These are phyloP conservation scores for Heterodera carotae DNA, from an alignment of 1,140 invertebrate genomes.

Conservation along the genomic window DNA sequence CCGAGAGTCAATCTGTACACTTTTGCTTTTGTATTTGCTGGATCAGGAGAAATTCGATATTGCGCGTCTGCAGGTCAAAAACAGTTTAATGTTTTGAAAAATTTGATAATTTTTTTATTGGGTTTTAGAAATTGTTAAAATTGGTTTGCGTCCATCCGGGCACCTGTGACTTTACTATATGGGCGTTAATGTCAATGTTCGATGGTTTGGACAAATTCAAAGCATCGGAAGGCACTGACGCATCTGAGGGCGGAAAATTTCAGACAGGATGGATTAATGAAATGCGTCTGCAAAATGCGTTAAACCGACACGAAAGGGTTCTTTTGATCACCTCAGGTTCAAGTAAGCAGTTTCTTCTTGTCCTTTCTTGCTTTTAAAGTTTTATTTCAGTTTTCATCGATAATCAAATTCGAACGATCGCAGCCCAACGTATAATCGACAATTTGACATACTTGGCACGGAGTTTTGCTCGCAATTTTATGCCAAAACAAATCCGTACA, in stretches of 20 bases:
- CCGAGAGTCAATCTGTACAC: constrained; percentile 49
- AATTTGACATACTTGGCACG: constrained; percentile 45
- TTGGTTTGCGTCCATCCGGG: constrained; percentile 52
- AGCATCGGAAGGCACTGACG: constrained; percentile 23
- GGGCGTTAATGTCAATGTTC: constrained; percentile 48
- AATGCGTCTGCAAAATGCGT: constrained; percentile 34
- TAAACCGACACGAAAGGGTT: constrained; percentile 38
- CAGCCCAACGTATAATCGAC: constrained; percentile 43
- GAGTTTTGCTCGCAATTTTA: constrained; percentile 39
- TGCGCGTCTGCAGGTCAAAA: constrained; percentile 48
- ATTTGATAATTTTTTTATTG: constrained; percentile 17
- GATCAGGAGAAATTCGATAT: constrained; percentile 52
- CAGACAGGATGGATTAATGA: constrained; percentile 40
- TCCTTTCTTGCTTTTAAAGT: neutral
- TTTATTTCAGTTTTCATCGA: constrained; percentile 46
- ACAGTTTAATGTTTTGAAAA: neutral
- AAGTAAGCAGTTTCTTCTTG: neutral
- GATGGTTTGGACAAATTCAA: constrained; percentile 40
- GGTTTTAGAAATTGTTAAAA: constrained; percentile 46
- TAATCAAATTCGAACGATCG: constrained; percentile 26
- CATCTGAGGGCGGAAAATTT: constrained; percentile 28
- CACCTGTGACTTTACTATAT: constrained; percentile 59
- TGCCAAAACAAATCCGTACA: constrained; percentile 41
- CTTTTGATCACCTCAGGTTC: constrained; percentile 34
- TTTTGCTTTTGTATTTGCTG: constrained; percentile 55